Conservation (phyloP, 37 sponge, comb jelly and placozoan species). For the Theonella swinhoei region DNA sequence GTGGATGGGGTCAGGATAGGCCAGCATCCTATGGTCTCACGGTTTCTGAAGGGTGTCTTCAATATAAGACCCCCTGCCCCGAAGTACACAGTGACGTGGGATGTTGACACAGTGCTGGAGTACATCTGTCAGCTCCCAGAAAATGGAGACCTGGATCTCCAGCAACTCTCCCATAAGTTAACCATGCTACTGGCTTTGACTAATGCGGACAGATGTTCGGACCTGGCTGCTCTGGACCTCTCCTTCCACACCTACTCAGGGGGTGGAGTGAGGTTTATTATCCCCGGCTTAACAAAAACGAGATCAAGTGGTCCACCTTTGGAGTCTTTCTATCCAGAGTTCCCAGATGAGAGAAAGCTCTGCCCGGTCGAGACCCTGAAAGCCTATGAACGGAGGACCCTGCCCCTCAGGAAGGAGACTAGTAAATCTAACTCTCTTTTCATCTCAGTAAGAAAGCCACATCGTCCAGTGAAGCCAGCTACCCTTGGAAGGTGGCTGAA, state of each 20-base stretch:
- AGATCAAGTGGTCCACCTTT: too few species aligned
- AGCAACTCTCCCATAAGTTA: slow-evolving; percentile 1
- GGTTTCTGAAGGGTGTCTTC: slow-evolving; percentile 21
- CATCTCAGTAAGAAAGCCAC: slow-evolving; percentile 13
- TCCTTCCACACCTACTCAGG: not conserved
- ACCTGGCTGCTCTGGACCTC: slow-evolving; percentile 3
- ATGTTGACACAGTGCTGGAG: slow-evolving; percentile 22
- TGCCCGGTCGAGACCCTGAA: slow-evolving; percentile 24
- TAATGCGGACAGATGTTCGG: slow-evolving; percentile 22
- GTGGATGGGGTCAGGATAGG: slow-evolving; percentile 13
- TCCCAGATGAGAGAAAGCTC: slow-evolving; percentile 5
- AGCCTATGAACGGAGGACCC: not conserved
- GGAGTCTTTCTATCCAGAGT: slow-evolving; percentile 17
- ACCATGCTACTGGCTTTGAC: slow-evolving; percentile 6
- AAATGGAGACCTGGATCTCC: not conserved
- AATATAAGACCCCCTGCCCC: slow-evolving; percentile 24
- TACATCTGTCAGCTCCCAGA: not conserved
- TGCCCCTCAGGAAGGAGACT: not conserved
- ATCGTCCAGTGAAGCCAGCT: slow-evolving; percentile 14
- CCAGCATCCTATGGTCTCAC: slow-evolving; percentile 17
- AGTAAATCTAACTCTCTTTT: slow-evolving; percentile 8
- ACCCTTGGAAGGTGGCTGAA: slow-evolving; percentile 44
- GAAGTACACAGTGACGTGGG: slow-evolving; percentile 14
- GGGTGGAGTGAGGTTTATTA: not conserved
- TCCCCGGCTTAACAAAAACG: not conserved